phyloP scores from a whole-genome alignment of 92 coral and sea anemone genomes.

The Micromussa lordhowensis region DNA sequence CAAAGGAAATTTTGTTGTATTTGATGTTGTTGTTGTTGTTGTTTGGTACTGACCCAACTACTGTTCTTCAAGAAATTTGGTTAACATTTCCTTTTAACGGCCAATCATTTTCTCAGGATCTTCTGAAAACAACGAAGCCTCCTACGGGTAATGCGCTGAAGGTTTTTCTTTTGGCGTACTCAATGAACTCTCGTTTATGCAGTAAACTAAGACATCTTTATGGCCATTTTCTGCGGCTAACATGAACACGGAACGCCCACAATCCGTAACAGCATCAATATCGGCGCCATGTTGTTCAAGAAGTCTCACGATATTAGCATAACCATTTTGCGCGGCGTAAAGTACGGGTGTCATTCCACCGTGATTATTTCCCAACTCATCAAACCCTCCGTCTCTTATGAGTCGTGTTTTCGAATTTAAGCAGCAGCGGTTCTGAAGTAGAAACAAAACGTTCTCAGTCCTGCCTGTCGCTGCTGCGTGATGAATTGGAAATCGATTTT shows the following conservation, averaged over 20 bases:
- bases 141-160: too few species aligned
- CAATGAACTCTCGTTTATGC: not conserved
- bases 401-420: not conserved
- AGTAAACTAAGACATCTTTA: not conserved
- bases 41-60: too few species aligned
- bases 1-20: too few species aligned
- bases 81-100: too few species aligned
- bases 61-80: too few species aligned
- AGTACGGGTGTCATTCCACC: not conserved
- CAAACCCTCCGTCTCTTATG: not conserved
- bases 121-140: too few species aligned
- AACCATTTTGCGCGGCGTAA: not conserved
- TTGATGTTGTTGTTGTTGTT: too few species aligned
- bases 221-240: not conserved
- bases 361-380: not conserved
- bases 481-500: slow-evolving; percentile 4
- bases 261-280: not conserved
- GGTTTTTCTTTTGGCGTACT: too few species aligned
- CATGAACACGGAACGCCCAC: not conserved
- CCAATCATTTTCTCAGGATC: too few species aligned
- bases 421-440: not conserved
- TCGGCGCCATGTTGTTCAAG: not conserved
- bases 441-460: not conserved
- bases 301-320: not conserved
- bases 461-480: slow-evolving; percentile 8